These are phyloP conservation scores for Phrynosoma platyrhinos DNA, from an alignment of 2,113 vertebrate species.

Conservation along the genomic window DNA sequence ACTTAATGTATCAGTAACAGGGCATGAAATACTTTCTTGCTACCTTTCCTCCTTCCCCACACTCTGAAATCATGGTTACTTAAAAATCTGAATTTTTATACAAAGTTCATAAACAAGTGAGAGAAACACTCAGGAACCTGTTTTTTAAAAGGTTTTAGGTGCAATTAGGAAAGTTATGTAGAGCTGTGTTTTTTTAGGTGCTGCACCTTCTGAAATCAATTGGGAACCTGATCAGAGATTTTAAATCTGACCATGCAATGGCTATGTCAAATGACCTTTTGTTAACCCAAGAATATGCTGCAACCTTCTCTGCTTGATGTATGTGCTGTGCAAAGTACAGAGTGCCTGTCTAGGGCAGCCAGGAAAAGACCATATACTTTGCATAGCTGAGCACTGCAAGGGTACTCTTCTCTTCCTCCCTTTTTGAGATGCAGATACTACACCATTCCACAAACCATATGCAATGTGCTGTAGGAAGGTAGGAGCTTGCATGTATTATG, in stretches of 20 bases:
- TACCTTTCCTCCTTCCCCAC: conserved; percentile 27
- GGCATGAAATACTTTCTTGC: conserved; percentile 29
- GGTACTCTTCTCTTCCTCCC: background rate
- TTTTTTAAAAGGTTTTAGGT: background rate
- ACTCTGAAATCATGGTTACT: background rate
- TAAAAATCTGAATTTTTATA: background rate
- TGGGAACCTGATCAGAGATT: conserved; percentile 26
- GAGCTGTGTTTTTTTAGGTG: background rate
- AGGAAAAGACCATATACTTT: background rate
- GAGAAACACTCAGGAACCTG: background rate
- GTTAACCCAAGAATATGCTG: background rate
- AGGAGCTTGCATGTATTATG: background rate
- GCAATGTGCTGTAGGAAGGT: background rate
- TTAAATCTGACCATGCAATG: background rate
- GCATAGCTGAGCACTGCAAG: background rate
- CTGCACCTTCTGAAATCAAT: conserved; percentile 12
- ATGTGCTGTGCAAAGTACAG: background rate
- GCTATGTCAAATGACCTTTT: background rate
- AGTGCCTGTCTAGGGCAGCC: background rate
- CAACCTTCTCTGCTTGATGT: conserved; percentile 1
- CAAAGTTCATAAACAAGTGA: conserved; percentile 12
- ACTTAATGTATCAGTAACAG: conserved; percentile 45
- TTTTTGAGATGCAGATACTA: background rate
- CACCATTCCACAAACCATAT: background rate
- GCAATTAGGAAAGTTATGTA: background rate